phyloP scores from a whole-genome alignment of 2,113 vertebrate species.

The Phoxinus phoxinus region DNA sequence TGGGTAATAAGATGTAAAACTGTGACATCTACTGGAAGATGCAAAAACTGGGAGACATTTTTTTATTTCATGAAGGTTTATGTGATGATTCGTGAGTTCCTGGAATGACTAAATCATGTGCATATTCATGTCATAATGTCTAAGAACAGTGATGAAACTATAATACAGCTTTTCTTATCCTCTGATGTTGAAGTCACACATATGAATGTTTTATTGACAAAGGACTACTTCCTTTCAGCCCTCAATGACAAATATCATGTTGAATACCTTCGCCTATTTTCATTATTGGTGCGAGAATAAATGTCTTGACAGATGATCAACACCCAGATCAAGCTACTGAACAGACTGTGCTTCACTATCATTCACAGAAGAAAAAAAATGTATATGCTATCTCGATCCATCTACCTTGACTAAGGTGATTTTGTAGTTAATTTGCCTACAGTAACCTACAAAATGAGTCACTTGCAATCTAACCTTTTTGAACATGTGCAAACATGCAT shows the following conservation, averaged over 20 bases:
- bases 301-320: background rate
- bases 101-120: background rate
- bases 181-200: background rate
- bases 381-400: background rate
- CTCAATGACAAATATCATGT: background rate
- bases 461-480: background rate
- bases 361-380: background rate
- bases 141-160: background rate
- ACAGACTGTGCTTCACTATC: background rate
- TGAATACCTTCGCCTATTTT: background rate
- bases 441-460: background rate
- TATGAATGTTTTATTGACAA: background rate
- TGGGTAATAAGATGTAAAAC: constrained; percentile 48
- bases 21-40: constrained; percentile 57
- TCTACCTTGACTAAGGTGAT: background rate
- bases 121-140: background rate
- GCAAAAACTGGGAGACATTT: background rate
- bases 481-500: background rate
- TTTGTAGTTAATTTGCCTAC: background rate
- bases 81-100: background rate
- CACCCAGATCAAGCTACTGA: background rate
- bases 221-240: background rate
- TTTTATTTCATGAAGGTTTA: background rate
- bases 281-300: background rate
- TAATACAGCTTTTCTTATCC: background rate